Evolutionary conservation across 2,113 vertebrate species (phyloP).

Genomic region (Mus spicilegus): DNA sequence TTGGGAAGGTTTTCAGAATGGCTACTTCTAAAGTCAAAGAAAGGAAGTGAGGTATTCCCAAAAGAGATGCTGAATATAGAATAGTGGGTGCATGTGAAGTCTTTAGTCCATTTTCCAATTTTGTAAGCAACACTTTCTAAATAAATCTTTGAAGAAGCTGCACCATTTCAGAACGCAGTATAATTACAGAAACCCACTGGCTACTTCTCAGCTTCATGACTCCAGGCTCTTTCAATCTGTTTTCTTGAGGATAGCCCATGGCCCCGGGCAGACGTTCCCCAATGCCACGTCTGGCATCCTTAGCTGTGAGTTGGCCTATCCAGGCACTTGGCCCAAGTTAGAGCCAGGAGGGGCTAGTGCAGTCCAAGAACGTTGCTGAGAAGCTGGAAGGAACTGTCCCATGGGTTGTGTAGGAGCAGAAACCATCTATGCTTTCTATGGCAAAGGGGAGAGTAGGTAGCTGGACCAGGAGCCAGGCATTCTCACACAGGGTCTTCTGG

Average conservation of each 20-base stretch:
- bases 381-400: conserved; percentile 52
- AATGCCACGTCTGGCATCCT: conserved; percentile 70
- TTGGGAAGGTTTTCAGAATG: conserved; percentile 4
- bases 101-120: neutral
- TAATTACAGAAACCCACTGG: neutral
- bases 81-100: neutral
- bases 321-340: conserved; percentile 30
- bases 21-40: neutral
- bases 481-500: conserved; percentile 61
- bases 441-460: neutral
- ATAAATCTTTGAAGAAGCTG: neutral
- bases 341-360: conserved; percentile 45
- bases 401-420: neutral
- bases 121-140: neutral
- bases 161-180: neutral
- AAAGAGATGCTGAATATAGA: neutral
- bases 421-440: conserved; percentile 43
- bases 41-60: neutral
- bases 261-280: conserved; percentile 38
- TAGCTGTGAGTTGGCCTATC: conserved; percentile 54
- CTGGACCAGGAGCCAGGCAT: conserved; percentile 32
- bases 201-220: neutral
- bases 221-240: conserved; percentile 27
- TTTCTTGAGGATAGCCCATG: conserved; percentile 65
- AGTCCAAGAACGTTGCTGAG: conserved; percentile 63